Evolutionary conservation across 2,113 vertebrate species (phyloP).

Genomic region (Callopanchax toddi): DNA sequence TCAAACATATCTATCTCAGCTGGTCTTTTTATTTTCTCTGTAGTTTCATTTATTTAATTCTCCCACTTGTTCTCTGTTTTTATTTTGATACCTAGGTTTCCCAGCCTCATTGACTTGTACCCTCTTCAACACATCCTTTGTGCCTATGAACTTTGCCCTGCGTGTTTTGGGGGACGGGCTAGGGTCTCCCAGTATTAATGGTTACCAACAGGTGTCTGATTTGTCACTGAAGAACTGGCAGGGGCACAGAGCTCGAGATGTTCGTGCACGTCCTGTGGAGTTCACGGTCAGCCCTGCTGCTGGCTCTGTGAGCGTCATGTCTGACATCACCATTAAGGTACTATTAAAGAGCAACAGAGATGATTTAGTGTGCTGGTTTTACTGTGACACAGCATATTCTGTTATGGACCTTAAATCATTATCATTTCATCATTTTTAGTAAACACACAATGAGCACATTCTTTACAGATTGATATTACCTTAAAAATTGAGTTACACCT

Average conservation of each 20-base stretch:
- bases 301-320: constrained; percentile 77
- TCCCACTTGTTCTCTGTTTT: not conserved
- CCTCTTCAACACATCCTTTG: constrained; percentile 84
- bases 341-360: not conserved
- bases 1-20: no score
- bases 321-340: constrained; percentile 79
- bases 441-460: no score
- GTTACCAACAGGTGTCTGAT: constrained; percentile 51
- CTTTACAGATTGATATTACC: no score
- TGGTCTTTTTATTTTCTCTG: not conserved
- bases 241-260: constrained; percentile 13
- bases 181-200: constrained; percentile 71
- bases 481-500: no score
- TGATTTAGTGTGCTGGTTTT: not conserved
- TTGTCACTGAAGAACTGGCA: constrained; percentile 46
- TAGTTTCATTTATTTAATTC: not conserved
- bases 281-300: constrained; percentile 79
- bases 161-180: constrained; percentile 81
- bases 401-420: no score
- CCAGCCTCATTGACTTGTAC: constrained; percentile 77
- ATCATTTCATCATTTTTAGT: no score
- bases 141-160: constrained; percentile 85
- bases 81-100: constrained; percentile 85
- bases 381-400: no score
- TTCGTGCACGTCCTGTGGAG: constrained; percentile 70